Evolutionary conservation across 1,140 invertebrate species (phyloP).

Genomic region (Magallana gigas): DNA sequence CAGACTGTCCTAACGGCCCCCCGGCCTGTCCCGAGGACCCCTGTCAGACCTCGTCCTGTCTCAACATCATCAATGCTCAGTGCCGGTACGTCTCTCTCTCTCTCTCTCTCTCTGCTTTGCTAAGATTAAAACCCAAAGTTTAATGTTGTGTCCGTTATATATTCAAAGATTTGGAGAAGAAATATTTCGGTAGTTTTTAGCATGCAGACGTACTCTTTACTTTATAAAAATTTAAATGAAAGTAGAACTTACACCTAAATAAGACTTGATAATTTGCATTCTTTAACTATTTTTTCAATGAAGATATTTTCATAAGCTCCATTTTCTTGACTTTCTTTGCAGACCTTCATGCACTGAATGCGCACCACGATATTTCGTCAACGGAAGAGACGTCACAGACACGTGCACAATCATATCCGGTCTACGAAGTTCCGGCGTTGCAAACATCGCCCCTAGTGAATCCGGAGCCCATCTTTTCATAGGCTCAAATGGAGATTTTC

Average conservation of each 20-base stretch:
- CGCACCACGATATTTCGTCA: background rate
- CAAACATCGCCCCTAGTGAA: background rate
- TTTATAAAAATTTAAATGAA: no score
- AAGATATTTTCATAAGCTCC: background rate
- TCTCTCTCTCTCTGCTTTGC: no score
- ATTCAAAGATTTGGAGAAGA: no score
- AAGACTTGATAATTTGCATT: background rate
- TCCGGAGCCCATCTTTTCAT: background rate
- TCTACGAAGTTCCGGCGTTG: background rate
- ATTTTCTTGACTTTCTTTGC: background rate
- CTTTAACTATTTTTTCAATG: background rate
- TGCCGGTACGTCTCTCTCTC: background rate
- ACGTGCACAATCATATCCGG: background rate
- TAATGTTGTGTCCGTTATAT: no score
- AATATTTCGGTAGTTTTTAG: no score
- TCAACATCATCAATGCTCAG: constrained; percentile 1
- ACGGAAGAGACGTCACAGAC: background rate
- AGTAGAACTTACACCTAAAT: no score
- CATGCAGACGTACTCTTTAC: no score
- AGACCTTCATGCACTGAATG: background rate
- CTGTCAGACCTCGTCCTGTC: background rate
- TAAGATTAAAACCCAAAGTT: no score
- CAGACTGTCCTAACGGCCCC: background rate
- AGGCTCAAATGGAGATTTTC: background rate
- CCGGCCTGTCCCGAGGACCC: background rate